Evolutionary conservation across 2,888 invertebrate species (phyloP).

Genomic region (Drosophila planitibia): DNA sequence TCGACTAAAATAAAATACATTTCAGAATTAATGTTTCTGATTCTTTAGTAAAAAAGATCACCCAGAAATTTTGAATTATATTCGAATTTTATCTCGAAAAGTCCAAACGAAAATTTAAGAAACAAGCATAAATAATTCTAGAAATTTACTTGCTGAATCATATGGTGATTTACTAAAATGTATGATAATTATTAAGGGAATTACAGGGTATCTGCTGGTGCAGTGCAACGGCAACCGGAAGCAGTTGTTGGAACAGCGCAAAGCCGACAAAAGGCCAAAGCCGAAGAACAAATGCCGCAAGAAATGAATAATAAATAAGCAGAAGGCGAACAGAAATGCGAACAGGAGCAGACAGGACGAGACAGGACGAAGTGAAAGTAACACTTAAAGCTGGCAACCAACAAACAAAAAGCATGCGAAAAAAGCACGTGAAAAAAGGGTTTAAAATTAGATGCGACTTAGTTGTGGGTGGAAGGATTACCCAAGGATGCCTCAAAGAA

Average conservation of each 20-base stretch:
- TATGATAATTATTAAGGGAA: not conserved
- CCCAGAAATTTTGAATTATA: not conserved
- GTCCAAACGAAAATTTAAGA: not conserved
- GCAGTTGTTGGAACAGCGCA: slow-evolving; percentile 50
- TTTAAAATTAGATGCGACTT: slow-evolving; percentile 12
- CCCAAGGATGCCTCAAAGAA: not conserved
- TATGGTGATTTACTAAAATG: not conserved
- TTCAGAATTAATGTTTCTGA: not conserved
- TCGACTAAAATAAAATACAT: too few species aligned
- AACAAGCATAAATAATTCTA: too few species aligned
- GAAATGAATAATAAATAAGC: slow-evolving; percentile 69
- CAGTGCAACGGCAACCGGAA: slow-evolving; percentile 22
- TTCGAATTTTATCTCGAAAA: not conserved
- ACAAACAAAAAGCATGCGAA: not conserved
- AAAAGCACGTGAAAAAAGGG: slow-evolving; percentile 9
- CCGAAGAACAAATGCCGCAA: slow-evolving; percentile 50
- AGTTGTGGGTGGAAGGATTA: not conserved
- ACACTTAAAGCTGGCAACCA: slow-evolving; percentile 8
- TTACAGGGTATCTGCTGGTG: slow-evolving; percentile 22
- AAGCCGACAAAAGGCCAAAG: slow-evolving; percentile 43
- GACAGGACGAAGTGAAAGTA: not conserved
- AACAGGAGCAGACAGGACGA: slow-evolving; percentile 9
- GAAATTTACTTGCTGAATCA: not conserved
- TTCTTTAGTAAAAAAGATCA: not conserved
- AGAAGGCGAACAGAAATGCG: slow-evolving; percentile 11